Percentiles rank a stretch among this genome's conserved stretches.
These are phyloP conservation scores for Pseudoips prasinana DNA, from an alignment of 2,888 invertebrate genomes.

Conservation along the genomic window DNA sequence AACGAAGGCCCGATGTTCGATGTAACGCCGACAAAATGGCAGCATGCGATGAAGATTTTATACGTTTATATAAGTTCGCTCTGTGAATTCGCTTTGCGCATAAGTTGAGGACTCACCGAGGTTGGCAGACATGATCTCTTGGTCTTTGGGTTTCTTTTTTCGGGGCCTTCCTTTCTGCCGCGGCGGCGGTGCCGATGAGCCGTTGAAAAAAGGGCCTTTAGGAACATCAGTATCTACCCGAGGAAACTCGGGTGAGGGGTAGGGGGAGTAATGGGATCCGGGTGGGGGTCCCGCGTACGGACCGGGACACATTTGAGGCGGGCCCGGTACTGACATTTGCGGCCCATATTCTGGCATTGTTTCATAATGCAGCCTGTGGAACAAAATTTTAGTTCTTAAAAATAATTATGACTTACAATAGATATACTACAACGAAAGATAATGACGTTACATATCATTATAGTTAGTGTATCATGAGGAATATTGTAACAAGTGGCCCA, in stretches of 20 bases:
- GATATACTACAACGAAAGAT: background rate
- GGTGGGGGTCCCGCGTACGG: constrained; percentile 74
- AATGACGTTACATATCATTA: too few relatives aligned
- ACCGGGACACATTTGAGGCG: constrained; percentile 81
- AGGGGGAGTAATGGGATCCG: constrained; percentile 76
- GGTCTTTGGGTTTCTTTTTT: constrained; percentile 95
- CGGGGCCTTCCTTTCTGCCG: constrained; percentile 96
- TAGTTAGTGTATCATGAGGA: too few relatives aligned
- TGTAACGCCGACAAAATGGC: constrained; percentile 48
- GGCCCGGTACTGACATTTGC: constrained; percentile 81
- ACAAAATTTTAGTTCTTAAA: constrained; percentile 8
- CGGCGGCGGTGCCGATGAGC: constrained; percentile 83
- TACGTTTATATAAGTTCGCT: constrained; percentile 30
- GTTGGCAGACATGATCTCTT: constrained; percentile 92
- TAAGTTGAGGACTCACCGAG: constrained; percentile 85
- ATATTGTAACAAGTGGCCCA: too few relatives aligned
- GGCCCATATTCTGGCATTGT: constrained; percentile 81
- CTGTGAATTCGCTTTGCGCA: constrained; percentile 31
- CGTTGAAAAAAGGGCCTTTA: constrained; percentile 83
- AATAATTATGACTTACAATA: too few relatives aligned
- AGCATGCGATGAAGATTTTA: constrained; percentile 30
- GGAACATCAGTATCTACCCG: constrained; percentile 73
- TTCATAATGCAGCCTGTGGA: constrained; percentile 73
- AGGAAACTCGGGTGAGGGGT: constrained; percentile 82
- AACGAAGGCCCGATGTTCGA: constrained; percentile 50